A percentile compares a stretch with the other conserved stretches of the same genome.
Conservation (phyloP, 1,140 invertebrate genomes). For the Apis florea region DNA sequence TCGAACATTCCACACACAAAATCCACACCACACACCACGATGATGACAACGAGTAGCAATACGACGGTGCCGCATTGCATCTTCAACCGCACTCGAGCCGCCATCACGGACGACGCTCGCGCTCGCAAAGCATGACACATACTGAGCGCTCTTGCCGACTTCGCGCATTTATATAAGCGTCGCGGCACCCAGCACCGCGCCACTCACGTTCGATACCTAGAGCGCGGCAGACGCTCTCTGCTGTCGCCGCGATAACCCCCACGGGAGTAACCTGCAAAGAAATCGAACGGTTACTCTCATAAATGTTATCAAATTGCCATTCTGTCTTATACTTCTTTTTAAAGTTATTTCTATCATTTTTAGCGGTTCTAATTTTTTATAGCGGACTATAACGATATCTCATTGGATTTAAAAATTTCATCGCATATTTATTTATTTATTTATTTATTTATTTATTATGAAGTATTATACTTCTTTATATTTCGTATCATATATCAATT, state of each 20-base stretch:
- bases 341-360: not conserved
- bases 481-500: no score
- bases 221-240: slow-evolving; percentile 46
- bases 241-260: slow-evolving; percentile 56
- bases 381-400: no score
- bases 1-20: slow-evolving; percentile 77
- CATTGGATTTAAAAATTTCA: no score
- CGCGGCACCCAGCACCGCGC: slow-evolving; percentile 58
- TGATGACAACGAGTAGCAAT: slow-evolving; percentile 71
- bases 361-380: no score
- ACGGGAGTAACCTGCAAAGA: slow-evolving; percentile 55
- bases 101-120: slow-evolving; percentile 72
- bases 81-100: slow-evolving; percentile 78
- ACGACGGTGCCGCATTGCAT: slow-evolving; percentile 74
- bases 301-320: not conserved
- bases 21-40: slow-evolving; percentile 73
- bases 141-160: slow-evolving; percentile 70
- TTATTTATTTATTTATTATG: no score
- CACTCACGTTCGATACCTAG: slow-evolving; percentile 58
- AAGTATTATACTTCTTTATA: no score
- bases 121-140: slow-evolving; percentile 73
- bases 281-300: slow-evolving; percentile 32
- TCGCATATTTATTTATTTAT: no score
- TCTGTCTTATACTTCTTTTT: not conserved
- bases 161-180: slow-evolving; percentile 72